Conservation (phyloP, 2,888 invertebrate species). For the Ellobium chinense region DNA sequence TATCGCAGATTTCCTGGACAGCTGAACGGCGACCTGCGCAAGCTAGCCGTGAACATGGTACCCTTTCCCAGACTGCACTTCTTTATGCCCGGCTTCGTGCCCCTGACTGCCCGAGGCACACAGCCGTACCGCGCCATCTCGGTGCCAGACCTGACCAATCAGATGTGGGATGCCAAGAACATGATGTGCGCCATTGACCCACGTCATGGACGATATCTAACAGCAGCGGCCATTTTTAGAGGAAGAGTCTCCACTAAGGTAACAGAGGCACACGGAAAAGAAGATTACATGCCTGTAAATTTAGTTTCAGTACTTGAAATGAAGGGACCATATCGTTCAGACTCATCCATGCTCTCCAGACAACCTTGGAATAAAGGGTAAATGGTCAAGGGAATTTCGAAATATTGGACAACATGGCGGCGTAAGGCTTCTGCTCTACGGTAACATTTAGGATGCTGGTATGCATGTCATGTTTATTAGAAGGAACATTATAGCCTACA, state of each 20-base stretch:
- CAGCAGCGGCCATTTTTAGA: conserved; percentile 47
- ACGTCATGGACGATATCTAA: conserved; percentile 41
- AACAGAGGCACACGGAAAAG: too few species aligned
- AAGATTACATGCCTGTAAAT: too few species aligned
- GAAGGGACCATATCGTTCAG: too few species aligned
- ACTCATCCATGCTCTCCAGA: too few species aligned
- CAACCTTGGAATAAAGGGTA: too few species aligned
- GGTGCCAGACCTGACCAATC: conserved; percentile 44
- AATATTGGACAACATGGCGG: too few species aligned
- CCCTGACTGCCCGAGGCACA: conserved; percentile 34
- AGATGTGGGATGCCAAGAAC: conserved; percentile 49
- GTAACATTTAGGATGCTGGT: too few species aligned
- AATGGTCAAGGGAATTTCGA: too few species aligned
- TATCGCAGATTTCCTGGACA: conserved; percentile 40
- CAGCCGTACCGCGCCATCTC: conserved; percentile 38
- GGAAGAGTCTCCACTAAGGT: conserved; percentile 48
- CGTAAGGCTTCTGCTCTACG: too few species aligned
- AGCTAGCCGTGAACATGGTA: conserved; percentile 47
- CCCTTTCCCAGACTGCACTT: conserved; percentile 48
- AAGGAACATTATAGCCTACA: too few species aligned
- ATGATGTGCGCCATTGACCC: conserved; percentile 49
- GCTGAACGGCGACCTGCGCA: conserved; percentile 41
- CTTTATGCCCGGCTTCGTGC: conserved; percentile 45
- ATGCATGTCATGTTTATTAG: too few species aligned
- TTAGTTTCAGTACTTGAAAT: too few species aligned